Conservation (phyloP, 2,888 invertebrate genomes). For the Perithous albicinctus region DNA sequence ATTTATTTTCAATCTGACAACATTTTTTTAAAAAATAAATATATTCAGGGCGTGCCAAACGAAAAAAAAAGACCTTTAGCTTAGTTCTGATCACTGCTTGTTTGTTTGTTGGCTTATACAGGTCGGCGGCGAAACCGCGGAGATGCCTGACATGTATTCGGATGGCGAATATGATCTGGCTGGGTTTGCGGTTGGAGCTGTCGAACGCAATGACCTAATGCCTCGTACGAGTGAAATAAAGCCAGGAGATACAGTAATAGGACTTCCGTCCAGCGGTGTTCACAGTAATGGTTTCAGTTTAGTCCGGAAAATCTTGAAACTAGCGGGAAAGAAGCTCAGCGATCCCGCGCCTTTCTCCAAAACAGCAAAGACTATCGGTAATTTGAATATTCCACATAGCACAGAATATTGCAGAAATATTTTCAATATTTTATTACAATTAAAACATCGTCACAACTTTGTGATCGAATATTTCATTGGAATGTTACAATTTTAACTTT, state of each 20-base stretch:
- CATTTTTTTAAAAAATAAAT: no score
- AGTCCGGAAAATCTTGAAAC: conserved; percentile 91
- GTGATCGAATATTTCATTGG: no score
- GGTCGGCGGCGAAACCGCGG: conserved; percentile 97
- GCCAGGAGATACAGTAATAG: conserved; percentile 93
- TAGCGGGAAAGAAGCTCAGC: conserved; percentile 88
- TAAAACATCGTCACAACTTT: no score
- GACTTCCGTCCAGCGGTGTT: conserved; percentile 94
- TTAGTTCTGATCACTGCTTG: no score
- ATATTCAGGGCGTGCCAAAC: no score
- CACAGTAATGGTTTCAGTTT: conserved; percentile 98
- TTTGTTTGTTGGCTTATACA: no score
- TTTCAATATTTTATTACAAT: no score
- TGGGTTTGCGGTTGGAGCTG: conserved; percentile 97
- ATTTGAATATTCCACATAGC: conserved; percentile 64
- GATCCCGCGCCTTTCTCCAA: conserved; percentile 91
- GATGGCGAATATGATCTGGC: conserved; percentile 96
- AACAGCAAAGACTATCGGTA: conserved; percentile 90
- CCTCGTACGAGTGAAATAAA: conserved; percentile 89
- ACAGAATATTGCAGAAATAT: no score
- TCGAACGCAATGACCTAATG: conserved; percentile 91
- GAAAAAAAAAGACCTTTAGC: neutral
- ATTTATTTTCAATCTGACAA: no score
- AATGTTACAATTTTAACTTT: no score
- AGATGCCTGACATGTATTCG: conserved; percentile 98